Evolutionary conservation across 1,140 invertebrate species (phyloP).

Genomic region (Leptinotarsa defecta): DNA sequence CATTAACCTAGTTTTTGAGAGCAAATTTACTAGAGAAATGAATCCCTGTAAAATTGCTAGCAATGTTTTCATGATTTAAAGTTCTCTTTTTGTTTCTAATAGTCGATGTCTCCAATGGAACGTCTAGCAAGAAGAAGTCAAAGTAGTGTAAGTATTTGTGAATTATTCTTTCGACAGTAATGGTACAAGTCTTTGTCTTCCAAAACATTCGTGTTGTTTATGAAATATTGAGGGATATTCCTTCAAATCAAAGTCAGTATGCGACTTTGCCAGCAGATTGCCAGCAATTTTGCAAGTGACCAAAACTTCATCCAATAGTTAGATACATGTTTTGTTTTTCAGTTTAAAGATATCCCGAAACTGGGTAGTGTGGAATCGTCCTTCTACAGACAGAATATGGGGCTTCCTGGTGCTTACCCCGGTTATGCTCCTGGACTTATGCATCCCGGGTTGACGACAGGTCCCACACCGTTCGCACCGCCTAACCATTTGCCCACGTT

Average conservation of each 20-base stretch:
- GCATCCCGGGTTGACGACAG: conserved; percentile 71
- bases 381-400: conserved; percentile 75
- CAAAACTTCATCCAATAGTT: conserved; percentile 11
- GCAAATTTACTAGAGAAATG: conserved; percentile 33
- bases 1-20: background rate
- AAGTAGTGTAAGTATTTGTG: conserved; percentile 48
- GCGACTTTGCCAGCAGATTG: conserved; percentile 34
- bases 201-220: background rate
- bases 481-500: conserved; percentile 80
- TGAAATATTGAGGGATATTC: too few species aligned
- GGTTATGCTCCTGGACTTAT: conserved; percentile 80
- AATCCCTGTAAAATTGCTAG: conserved; percentile 36
- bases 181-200: background rate
- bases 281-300: conserved; percentile 43
- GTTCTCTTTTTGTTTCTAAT: conserved; percentile 39
- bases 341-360: conserved; percentile 90
- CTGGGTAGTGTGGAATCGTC: conserved; percentile 76
- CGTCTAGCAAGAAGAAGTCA: conserved; percentile 44
- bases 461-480: conserved; percentile 76
- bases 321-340: conserved; percentile 44
- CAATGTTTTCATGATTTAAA: conserved; percentile 24
- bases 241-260: background rate
- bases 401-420: conserved; percentile 73
- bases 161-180: conserved; percentile 1
- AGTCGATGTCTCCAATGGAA: conserved; percentile 48